Base-by-base conservation (phyloP, 1,140 invertebrate genomes). In the Frieseomelitta varia region DNA sequence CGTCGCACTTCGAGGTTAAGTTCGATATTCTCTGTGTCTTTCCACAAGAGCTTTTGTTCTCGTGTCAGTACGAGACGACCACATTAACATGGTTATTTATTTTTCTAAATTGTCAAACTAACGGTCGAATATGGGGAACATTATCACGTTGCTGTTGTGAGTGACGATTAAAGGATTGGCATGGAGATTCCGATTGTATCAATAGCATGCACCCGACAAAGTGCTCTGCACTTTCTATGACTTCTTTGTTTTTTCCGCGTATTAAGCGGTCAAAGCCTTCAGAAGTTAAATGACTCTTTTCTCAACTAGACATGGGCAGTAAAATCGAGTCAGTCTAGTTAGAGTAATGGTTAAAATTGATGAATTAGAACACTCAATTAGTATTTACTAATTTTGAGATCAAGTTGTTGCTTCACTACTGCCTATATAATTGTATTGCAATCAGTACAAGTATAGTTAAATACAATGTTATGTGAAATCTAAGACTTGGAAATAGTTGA, bases 1-100 rank as follows among this genome's bases (percentile, higher is more conserved):
- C 63, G 78, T 72, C 65, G 63, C 34, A 74, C n/a, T 75, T 61
- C 58, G 83, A 86, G 80, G 80, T 86, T 88, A 76, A 85, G 73
- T 81, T 73, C 76, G 67, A 76, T 79, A 81, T 56, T 39, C 24
- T 11, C 73, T 27, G 81, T 78, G 81, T 79, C 56, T 84, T 84
- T 84, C 76, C 67, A 47, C 56, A n/a, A 30, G 30, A n/a, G 3
- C 51, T 61, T 55, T 71, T 63, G 6, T 53, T 30, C 14, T 30
- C 24, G 3, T 61, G 55, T 65, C 27, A 27, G 4, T 47, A 24
- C 11, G 0, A n/a, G 2, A 39, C 19, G 47, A 53, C 27, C 56
- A 19, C 51, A 39, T 11, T 17, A 53, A 53, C 51, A 1, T n/a
- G 53, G 19, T 15, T n/a, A 1, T 61, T 30, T 21, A 14, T n/a